A percentile compares a stretch with the other conserved stretches of the same genome.
phyloP scores from a whole-genome alignment of 1,140 invertebrate species.

The Trachymyrmex cornetzi region DNA sequence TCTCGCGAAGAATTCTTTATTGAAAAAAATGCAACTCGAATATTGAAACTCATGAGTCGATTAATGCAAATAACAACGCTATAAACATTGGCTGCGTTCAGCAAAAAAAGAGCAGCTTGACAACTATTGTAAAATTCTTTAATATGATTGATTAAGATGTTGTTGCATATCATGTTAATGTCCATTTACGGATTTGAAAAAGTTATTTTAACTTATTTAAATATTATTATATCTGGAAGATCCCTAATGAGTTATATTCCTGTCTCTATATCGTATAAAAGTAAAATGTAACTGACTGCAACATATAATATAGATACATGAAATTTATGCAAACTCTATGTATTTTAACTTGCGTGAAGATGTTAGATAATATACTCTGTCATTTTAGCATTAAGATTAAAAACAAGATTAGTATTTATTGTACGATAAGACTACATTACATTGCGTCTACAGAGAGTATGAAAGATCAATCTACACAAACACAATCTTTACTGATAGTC shows the following conservation, averaged over 20 bases:
- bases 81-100: not conserved
- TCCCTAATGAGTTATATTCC: not conserved
- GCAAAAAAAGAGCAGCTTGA: no score
- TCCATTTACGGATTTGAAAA: not conserved
- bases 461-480: not conserved
- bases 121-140: no score
- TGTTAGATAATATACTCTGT: not conserved
- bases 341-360: not conserved
- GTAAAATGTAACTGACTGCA: not conserved
- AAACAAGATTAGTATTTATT: not conserved
- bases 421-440: not conserved
- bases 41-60: not conserved
- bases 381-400: not conserved
- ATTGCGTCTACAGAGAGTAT: not conserved
- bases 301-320: not conserved
- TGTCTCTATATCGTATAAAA: not conserved
- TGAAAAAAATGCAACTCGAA: slow-evolving; percentile 1
- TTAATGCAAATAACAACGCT: not conserved
- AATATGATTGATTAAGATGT: not conserved
- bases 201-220: not conserved
- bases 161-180: not conserved
- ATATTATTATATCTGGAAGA: not conserved
- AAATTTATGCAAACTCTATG: not conserved
- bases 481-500: not conserved
- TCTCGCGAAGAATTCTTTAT: slow-evolving; percentile 2